These are phyloP conservation scores for Lepilemur septentrionalis DNA, from an alignment of 2,797 vertebrate genomes.

Conservation along the genomic window DNA sequence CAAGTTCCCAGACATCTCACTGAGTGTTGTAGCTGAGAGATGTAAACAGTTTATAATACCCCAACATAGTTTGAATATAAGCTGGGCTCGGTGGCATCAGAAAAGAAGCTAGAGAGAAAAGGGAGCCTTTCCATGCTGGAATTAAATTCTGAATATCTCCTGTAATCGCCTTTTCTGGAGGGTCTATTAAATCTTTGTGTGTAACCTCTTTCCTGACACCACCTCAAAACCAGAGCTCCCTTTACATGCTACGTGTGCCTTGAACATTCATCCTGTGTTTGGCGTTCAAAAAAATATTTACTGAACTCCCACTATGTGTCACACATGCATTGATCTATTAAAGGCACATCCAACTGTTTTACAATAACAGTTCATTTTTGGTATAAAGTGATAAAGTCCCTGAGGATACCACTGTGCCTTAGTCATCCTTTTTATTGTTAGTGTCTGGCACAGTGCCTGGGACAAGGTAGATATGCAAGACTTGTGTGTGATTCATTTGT, in stretches of 20 bases:
- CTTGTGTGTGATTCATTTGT: background rate
- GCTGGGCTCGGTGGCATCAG: background rate
- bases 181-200: background rate
- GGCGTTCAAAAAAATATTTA: background rate
- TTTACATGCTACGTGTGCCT: background rate
- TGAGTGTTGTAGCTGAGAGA: background rate
- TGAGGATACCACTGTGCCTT: background rate
- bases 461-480: background rate
- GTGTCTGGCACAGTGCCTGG: no score
- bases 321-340: background rate
- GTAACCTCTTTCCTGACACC: background rate
- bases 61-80: background rate
- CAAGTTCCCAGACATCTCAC: background rate
- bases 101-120: background rate
- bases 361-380: background rate
- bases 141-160: slow-evolving; percentile 28
- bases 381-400: background rate
- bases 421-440: background rate
- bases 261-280: background rate
- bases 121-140: background rate
- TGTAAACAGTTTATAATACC: background rate
- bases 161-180: background rate
- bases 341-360: background rate
- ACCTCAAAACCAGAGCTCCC: background rate
- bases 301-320: background rate